These are phyloP conservation scores for Nymphalis io DNA, from an alignment of 1,140 invertebrate species.

Conservation along the genomic window DNA sequence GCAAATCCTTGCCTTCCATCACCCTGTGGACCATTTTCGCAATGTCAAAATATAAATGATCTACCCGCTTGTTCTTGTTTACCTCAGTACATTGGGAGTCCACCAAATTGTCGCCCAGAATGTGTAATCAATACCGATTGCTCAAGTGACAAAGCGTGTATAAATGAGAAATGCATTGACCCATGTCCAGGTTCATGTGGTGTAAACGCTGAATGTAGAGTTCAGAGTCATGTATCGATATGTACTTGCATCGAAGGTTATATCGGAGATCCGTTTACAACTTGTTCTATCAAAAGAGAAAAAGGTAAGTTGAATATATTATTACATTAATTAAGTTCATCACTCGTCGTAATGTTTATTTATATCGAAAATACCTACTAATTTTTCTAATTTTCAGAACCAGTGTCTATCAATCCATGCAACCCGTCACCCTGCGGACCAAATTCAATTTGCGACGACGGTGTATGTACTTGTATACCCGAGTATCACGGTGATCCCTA, in stretches of 20 bases:
- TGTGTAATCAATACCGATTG: slow-evolving; percentile 88
- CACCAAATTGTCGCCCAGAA: slow-evolving; percentile 88
- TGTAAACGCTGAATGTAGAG: slow-evolving; percentile 87
- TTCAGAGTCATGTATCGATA: slow-evolving; percentile 86
- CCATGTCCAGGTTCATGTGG: slow-evolving; percentile 90
- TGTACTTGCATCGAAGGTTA: slow-evolving; percentile 86
- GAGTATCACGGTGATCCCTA: slow-evolving; percentile 88
- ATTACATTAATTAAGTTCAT: slow-evolving; percentile 15
- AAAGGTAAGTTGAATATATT: slow-evolving; percentile 59
- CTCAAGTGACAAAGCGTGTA: slow-evolving; percentile 86
- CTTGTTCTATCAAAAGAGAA: slow-evolving; percentile 80
- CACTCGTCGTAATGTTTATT: no score
- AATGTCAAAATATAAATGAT: slow-evolving; percentile 84
- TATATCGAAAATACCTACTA: slow-evolving; percentile 18
- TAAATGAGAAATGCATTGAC: slow-evolving; percentile 87
- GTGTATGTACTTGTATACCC: slow-evolving; percentile 88
- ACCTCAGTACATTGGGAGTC: slow-evolving; percentile 85
- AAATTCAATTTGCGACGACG: slow-evolving; percentile 89
- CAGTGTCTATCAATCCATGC: slow-evolving; percentile 79
- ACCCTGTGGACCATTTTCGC: slow-evolving; percentile 88
- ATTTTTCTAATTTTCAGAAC: slow-evolving; percentile 52
- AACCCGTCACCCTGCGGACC: slow-evolving; percentile 84
- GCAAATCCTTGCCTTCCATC: slow-evolving; percentile 84
- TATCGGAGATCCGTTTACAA: slow-evolving; percentile 86
- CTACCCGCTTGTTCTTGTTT: slow-evolving; percentile 86